phyloP scores from a whole-genome alignment of 1,140 invertebrate genomes.

The Drosophila willistoni region DNA sequence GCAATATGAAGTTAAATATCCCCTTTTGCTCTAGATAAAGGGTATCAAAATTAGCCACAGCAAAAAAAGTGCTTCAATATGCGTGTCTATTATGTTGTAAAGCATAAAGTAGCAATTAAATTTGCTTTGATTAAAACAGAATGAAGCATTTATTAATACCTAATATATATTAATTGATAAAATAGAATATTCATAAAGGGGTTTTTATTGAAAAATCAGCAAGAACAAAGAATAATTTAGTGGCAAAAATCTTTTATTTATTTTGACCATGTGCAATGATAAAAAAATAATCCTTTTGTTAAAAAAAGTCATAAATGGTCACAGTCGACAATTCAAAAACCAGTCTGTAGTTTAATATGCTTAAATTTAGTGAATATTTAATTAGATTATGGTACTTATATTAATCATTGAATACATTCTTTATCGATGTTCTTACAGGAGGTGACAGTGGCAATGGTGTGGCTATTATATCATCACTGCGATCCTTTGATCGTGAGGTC shows the following conservation, averaged over 20 bases:
- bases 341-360: too few relatives aligned
- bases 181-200: background rate
- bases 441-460: slow-evolving; percentile 87
- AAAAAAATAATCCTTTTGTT: too few relatives aligned
- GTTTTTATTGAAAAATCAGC: background rate
- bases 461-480: slow-evolving; percentile 86
- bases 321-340: too few relatives aligned
- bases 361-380: too few relatives aligned
- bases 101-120: background rate
- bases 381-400: background rate
- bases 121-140: background rate
- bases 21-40: background rate
- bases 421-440: slow-evolving; percentile 70
- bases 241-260: too few relatives aligned
- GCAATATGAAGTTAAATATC: background rate
- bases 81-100: slow-evolving; percentile 1
- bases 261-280: too few relatives aligned
- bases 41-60: background rate
- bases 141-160: background rate
- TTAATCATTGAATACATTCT: slow-evolving; percentile 5
- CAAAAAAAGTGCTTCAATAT: background rate
- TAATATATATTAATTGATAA: background rate
- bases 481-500: slow-evolving; percentile 88
- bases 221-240: background rate
- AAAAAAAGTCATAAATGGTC: too few relatives aligned